Percentiles rank a stretch among this genome's conserved stretches.
Evolutionary conservation across 2,797 vertebrate genomes (phyloP).

Genomic region (Tenualosa ilisha): DNA sequence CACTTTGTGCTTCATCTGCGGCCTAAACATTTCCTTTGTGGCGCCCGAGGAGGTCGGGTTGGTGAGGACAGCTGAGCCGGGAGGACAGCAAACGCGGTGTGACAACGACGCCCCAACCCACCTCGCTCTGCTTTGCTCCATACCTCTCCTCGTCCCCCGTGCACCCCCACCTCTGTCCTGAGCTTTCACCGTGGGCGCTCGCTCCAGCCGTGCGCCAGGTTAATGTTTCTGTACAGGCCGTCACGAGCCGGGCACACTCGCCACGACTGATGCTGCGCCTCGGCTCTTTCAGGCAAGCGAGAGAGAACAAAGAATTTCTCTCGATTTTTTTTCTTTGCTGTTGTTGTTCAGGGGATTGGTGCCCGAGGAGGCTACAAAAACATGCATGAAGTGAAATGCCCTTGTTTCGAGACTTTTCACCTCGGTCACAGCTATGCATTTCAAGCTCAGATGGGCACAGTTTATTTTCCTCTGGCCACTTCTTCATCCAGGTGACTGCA

Average conservation of each 20-base stretch:
- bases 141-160: conserved; percentile 6
- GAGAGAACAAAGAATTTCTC: conserved; percentile 4
- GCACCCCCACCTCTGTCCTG: not conserved
- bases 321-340: not conserved
- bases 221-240: conserved; percentile 71
- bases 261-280: conserved; percentile 56
- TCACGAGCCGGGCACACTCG: conserved; percentile 54
- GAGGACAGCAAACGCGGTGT: conserved; percentile 71
- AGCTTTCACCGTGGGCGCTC: conserved; percentile 53
- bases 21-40: conserved; percentile 43
- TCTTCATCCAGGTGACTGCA: not conserved
- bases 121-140: not conserved
- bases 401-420: conserved; percentile 45
- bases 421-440: conserved; percentile 39
- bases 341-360: conserved; percentile 1
- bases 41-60: conserved; percentile 53
- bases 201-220: conserved; percentile 62
- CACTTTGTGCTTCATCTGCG: conserved; percentile 47
- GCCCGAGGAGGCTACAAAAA: conserved; percentile 42
- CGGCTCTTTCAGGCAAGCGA: conserved; percentile 50
- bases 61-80: conserved; percentile 60
- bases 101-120: conserved; percentile 73
- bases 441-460: not conserved
- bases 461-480: not conserved
- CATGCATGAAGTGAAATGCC: not conserved